phyloP scores from a whole-genome alignment of 2,888 invertebrate genomes.

The Schrankia costaestrigalis region DNA sequence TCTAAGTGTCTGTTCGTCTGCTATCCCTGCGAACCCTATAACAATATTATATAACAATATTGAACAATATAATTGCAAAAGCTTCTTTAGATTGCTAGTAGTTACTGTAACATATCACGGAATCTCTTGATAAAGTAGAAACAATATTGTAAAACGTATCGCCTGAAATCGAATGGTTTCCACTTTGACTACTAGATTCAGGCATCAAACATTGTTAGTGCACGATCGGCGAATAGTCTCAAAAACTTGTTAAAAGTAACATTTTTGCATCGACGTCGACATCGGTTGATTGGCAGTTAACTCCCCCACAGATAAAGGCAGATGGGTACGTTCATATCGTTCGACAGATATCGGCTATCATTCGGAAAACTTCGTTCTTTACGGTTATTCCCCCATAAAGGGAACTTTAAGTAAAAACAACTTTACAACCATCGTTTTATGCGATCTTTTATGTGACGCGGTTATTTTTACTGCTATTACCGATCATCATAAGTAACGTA shows the following conservation, averaged over 20 bases:
- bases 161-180: too few species aligned
- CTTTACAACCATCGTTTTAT: slow-evolving; percentile 69
- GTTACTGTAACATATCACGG: too few species aligned
- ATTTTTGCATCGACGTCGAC: slow-evolving; percentile 22
- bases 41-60: too few species aligned
- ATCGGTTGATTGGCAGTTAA: slow-evolving; percentile 47
- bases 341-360: slow-evolving; percentile 60
- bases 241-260: too few species aligned
- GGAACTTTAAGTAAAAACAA: slow-evolving; percentile 72
- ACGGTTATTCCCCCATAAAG: slow-evolving; percentile 73
- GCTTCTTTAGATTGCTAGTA: too few species aligned
- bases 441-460: slow-evolving; percentile 53
- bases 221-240: too few species aligned
- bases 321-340: slow-evolving; percentile 42
- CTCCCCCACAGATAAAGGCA: slow-evolving; percentile 51
- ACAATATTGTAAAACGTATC: too few species aligned
- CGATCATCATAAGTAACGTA: slow-evolving; percentile 44
- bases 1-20: not conserved
- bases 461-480: slow-evolving; percentile 53
- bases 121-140: too few species aligned
- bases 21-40: too few species aligned
- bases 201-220: too few species aligned
- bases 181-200: too few species aligned
- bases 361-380: slow-evolving; percentile 65
- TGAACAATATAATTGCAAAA: too few species aligned